A percentile compares a stretch with the other conserved stretches of the same genome.
These are phyloP conservation scores for Urocyon cinereoargenteus DNA, from an alignment of 2,797 vertebrate genomes.

Conservation along the genomic window DNA sequence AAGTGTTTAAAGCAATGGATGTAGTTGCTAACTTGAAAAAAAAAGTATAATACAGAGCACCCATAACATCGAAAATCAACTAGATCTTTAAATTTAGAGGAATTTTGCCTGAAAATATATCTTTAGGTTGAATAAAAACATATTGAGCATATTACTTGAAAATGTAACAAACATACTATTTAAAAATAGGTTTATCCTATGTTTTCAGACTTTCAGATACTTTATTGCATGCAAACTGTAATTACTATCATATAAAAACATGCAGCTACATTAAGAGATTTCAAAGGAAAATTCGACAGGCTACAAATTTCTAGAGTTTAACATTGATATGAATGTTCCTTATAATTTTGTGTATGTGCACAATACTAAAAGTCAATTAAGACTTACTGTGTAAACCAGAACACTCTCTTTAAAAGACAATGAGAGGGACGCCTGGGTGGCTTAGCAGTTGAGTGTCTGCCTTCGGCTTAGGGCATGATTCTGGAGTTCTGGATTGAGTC, in stretches of 20 bases:
- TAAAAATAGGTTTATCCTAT: constrained; percentile 6
- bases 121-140: neutral
- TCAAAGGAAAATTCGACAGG: neutral
- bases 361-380: neutral
- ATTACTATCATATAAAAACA: neutral
- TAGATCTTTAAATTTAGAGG: neutral
- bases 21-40: neutral
- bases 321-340: neutral
- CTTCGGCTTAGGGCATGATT: too few relatives aligned
- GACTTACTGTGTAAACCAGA: neutral
- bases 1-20: neutral
- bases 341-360: neutral
- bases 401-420: too few relatives aligned
- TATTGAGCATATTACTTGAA: neutral
- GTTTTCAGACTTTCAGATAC: neutral
- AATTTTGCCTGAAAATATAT: neutral
- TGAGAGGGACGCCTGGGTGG: too few relatives aligned
- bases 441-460: too few relatives aligned
- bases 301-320: neutral
- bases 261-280: neutral
- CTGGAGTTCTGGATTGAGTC: too few relatives aligned
- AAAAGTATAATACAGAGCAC: neutral
- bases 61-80: neutral
- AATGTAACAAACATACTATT: neutral
- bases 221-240: neutral